Conservation (phyloP, 2,113 vertebrate species). For the Monopterus albus region DNA sequence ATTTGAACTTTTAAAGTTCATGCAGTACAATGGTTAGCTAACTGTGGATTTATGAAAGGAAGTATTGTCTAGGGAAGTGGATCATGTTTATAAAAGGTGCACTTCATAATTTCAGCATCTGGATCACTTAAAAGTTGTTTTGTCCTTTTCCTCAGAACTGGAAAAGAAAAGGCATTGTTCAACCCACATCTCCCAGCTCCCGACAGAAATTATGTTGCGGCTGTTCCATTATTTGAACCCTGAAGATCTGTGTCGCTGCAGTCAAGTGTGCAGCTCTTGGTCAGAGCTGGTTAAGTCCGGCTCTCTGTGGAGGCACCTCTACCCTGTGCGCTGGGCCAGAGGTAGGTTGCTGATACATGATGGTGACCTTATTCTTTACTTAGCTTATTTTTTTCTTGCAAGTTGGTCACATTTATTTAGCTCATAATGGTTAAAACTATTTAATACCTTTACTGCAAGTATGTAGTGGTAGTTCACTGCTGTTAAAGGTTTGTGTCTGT, state of each 20-base stretch:
- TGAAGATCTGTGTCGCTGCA: slow-evolving; percentile 91
- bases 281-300: slow-evolving; percentile 90
- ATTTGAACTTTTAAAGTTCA: too few species aligned
- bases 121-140: not conserved
- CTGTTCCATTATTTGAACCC: slow-evolving; percentile 92
- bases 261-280: slow-evolving; percentile 93
- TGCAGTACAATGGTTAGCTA: too few species aligned
- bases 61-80: not conserved
- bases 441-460: too few species aligned
- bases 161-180: slow-evolving; percentile 70
- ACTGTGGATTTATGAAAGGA: slow-evolving; percentile 9
- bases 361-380: not conserved
- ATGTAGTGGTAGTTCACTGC: not conserved
- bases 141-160: slow-evolving; percentile 56
- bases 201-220: slow-evolving; percentile 93
- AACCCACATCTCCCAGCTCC: slow-evolving; percentile 88
- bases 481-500: not conserved
- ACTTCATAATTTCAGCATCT: not conserved
- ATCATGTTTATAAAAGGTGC: not conserved
- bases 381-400: not conserved
- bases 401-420: not conserved
- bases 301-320: slow-evolving; percentile 95
- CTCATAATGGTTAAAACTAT: too few species aligned
- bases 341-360: slow-evolving; percentile 76
- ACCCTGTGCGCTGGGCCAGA: slow-evolving; percentile 95